phyloP scores from a whole-genome alignment of 2,113 vertebrate species.

The Rhadina sibilatrix region DNA sequence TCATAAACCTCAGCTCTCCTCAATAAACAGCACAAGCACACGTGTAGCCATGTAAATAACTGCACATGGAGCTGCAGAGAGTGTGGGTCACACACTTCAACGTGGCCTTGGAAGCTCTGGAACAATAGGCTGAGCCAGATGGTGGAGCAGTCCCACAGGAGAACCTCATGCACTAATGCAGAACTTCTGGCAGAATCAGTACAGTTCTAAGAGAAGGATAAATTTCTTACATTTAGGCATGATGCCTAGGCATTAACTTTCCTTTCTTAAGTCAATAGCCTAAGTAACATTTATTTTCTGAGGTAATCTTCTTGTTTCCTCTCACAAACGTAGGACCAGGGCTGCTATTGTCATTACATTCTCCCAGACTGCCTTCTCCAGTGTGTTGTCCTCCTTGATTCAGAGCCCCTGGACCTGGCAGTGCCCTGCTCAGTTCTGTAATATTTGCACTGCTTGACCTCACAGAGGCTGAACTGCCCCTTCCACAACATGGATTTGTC shows the following conservation, averaged over 20 bases:
- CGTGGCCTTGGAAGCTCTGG: constrained; percentile 5
- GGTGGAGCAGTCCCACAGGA: constrained; percentile 9
- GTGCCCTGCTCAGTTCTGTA: not conserved
- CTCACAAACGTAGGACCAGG: not conserved
- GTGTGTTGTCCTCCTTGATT: not conserved
- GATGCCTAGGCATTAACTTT: constrained; percentile 47
- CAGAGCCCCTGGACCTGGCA: not conserved
- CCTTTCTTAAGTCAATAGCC: constrained; percentile 31
- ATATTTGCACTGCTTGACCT: not conserved
- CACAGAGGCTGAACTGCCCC: not conserved
- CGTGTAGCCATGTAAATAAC: not conserved
- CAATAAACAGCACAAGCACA: not conserved
- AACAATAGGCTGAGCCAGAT: constrained; percentile 62
- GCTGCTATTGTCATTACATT: not conserved
- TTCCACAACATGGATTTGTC: not conserved
- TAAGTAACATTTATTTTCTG: constrained; percentile 60
- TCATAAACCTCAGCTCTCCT: not conserved
- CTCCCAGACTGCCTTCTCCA: not conserved
- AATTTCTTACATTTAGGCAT: constrained; percentile 48
- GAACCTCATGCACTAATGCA: constrained; percentile 11
- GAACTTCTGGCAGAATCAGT: constrained; percentile 47
- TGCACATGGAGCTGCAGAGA: not conserved
- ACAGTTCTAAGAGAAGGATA: constrained; percentile 37
- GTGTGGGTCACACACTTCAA: not conserved
- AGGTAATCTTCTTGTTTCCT: constrained; percentile 58